Evolutionary conservation across 2,113 vertebrate species (phyloP).

Genomic region (Speoplatyrhinus poulsoni): DNA sequence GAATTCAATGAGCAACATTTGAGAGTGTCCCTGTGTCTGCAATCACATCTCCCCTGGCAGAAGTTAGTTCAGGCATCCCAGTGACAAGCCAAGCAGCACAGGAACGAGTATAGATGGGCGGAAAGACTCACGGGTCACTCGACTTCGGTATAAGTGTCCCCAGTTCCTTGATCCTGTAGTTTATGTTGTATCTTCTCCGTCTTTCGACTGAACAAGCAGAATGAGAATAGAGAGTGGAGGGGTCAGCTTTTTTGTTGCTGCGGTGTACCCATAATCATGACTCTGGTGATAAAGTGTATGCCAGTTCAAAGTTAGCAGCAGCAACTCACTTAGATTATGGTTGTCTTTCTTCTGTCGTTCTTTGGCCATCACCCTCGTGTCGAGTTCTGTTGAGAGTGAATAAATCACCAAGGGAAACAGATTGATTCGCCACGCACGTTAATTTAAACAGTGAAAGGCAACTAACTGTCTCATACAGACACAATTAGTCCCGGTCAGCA

Average conservation of each 20-base stretch:
- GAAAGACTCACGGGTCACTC: slow-evolving; percentile 92
- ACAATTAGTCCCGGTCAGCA: slow-evolving; percentile 46
- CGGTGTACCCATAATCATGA: slow-evolving; percentile 1
- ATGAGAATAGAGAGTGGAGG: slow-evolving; percentile 4
- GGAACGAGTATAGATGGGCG: background rate
- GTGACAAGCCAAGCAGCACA: slow-evolving; percentile 5
- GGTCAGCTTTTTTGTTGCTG: background rate
- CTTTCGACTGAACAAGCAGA: slow-evolving; percentile 86
- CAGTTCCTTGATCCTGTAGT: slow-evolving; percentile 98
- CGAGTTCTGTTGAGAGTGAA: slow-evolving; percentile 81
- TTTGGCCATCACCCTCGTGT: slow-evolving; percentile 91
- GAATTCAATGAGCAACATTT: slow-evolving; percentile 48
- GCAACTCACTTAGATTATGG: slow-evolving; percentile 94
- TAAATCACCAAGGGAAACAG: slow-evolving; percentile 36
- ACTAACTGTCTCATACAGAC: slow-evolving; percentile 26
- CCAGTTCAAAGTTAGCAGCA: slow-evolving; percentile 50
- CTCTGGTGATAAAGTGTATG: slow-evolving; percentile 48
- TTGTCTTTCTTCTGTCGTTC: slow-evolving; percentile 99
- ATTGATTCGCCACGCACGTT: slow-evolving; percentile 57
- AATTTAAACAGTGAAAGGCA: slow-evolving; percentile 61
- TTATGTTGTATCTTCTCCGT: slow-evolving; percentile 97
- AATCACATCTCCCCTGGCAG: slow-evolving; percentile 36
- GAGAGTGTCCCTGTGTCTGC: slow-evolving; percentile 47
- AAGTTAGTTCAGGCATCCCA: slow-evolving; percentile 18
- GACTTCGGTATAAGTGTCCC: slow-evolving; percentile 98